Base-by-base conservation (phyloP, 2,888 invertebrate species). In the Clitarchus hookeri region DNA sequence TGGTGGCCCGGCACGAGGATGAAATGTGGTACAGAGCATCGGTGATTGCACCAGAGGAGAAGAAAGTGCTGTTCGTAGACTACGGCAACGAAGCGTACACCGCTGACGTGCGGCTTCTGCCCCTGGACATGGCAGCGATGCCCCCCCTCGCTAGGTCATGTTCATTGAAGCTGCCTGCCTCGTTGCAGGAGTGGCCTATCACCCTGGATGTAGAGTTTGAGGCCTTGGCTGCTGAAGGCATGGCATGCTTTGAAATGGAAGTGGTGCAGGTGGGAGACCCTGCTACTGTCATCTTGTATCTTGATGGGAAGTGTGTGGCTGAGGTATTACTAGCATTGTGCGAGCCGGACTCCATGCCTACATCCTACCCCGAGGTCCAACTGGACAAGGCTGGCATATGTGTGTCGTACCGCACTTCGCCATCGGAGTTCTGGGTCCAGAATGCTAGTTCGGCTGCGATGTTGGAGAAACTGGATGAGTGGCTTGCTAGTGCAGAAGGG, bases 401-500 rank as follows among this genome's bases (percentile, higher is more conserved):
- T 89, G 92, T 96, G 3, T 95, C 95, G 89, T 94, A 95, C 89
- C 92, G 94, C 0, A 94, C 94, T 89, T 94, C 95, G 0, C 93
- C 95, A 0, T 93, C 94, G 44, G 95, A 96, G 88, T 96, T 97
- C 90, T 96, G 96, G 91, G 92, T 97, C 13, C 96, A 95, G 88
- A 91, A 94, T 88, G 96, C 96, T 89, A 94, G 94, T n/a, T 92
- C 93, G 23, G 91, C 93, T 0, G 90, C 92, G 1, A 94, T 94
- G 12, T 89, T 95, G 65, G 94, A 95, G 87, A 93, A 93, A 89
- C 93, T 95, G 90, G 93, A 93, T 86, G 91, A 93, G 0, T 93
- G 93, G 87, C 92, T 96, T 91, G 91, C 91, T 0, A 93, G 93
- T 25, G 94, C 93, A 0, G 92, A 93, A 54, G 92, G 92, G 88